phyloP scores from a whole-genome alignment of 92 coral and sea anemone species.

The Phenganax stokvisi region DNA sequence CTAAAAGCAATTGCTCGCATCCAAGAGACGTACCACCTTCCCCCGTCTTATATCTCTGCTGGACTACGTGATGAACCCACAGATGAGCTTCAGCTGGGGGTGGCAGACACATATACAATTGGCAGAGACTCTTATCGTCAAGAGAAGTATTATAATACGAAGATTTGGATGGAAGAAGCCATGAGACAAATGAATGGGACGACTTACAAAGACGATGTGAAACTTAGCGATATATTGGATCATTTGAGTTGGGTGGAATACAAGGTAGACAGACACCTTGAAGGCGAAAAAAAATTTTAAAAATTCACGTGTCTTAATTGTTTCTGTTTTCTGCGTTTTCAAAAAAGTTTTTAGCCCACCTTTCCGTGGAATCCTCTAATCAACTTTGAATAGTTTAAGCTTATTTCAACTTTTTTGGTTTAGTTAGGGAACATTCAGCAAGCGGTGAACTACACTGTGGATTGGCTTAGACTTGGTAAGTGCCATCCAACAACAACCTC shows the following conservation, averaged over 20 bases:
- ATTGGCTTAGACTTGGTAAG: constrained; percentile 62
- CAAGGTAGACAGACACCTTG: constrained; percentile 48
- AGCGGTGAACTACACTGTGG: constrained; percentile 63
- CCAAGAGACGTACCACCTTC: constrained; percentile 77
- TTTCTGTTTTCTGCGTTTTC: no score
- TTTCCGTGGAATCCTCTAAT: no score
- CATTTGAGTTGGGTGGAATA: constrained; percentile 82
- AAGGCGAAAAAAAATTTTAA: no score
- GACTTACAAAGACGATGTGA: constrained; percentile 37
- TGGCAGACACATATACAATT: constrained; percentile 70
- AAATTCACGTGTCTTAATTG: no score
- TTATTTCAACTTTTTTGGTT: constrained; percentile 1
- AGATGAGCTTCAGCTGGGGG: constrained; percentile 43
- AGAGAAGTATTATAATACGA: constrained; percentile 54
- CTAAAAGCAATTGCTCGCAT: constrained; percentile 75
- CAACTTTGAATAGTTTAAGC: no score
- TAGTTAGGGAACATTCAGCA: constrained; percentile 63
- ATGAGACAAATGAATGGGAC: constrained; percentile 58
- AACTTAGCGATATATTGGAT: constrained; percentile 60
- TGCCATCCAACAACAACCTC: no score
- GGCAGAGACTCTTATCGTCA: constrained; percentile 66
- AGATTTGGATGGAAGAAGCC: constrained; percentile 88
- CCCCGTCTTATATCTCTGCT: constrained; percentile 72
- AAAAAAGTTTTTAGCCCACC: no score
- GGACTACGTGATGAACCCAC: constrained; percentile 55